These are phyloP conservation scores for Schizothorax lantsangensis DNA, from an alignment of 2,797 vertebrate genomes.

Conservation along the genomic window DNA sequence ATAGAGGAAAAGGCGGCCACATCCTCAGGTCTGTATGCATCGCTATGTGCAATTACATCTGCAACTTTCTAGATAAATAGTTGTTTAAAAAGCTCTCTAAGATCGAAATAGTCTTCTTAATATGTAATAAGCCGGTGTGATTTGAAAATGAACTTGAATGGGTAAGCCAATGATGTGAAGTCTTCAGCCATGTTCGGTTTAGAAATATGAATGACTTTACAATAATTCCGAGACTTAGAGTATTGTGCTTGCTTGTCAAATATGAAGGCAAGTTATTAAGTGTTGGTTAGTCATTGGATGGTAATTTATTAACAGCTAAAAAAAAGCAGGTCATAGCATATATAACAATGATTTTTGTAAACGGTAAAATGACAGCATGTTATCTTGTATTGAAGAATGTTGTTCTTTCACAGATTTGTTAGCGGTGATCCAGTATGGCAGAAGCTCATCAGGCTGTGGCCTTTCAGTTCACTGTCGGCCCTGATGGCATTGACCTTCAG, in stretches of 20 bases:
- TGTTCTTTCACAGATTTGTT: constrained; percentile 15
- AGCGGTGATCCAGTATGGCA: constrained; percentile 82
- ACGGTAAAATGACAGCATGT: not conserved
- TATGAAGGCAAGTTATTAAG: not conserved
- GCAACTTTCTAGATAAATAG: not conserved
- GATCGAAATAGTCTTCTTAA: not conserved
- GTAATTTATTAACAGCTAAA: not conserved
- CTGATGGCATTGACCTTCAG: constrained; percentile 96
- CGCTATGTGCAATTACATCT: not conserved
- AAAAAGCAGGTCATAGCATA: too few relatives aligned
- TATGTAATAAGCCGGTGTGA: not conserved
- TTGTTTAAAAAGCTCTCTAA: not conserved
- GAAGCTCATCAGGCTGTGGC: constrained; percentile 99
- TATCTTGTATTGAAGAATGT: not conserved
- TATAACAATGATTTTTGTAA: not conserved
- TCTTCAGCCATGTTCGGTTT: not conserved
- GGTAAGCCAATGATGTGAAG: not conserved
- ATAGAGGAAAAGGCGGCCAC: not conserved
- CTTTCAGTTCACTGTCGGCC: constrained; percentile 97
- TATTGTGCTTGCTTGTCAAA: not conserved
- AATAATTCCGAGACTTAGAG: not conserved
- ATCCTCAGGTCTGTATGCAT: not conserved
- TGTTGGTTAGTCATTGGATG: not conserved
- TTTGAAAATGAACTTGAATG: not conserved
- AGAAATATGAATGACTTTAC: not conserved